These are phyloP conservation scores for Rallus crepitans DNA, from an alignment of 2,797 vertebrate genomes.

Conservation along the genomic window DNA sequence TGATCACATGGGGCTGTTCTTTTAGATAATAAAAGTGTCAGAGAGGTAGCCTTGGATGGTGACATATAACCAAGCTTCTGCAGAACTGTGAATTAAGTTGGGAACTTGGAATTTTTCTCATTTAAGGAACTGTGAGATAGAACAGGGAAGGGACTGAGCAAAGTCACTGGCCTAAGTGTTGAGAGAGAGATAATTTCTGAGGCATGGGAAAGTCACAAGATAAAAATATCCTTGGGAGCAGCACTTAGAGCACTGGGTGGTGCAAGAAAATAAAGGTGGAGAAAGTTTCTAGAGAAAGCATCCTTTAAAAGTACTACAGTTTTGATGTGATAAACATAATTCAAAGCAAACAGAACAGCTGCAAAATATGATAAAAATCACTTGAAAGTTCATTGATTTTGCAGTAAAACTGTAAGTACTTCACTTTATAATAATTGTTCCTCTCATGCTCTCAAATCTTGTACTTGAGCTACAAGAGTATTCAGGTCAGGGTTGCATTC, in stretches of 20 bases:
- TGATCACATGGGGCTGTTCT: neutral
- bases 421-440: slow-evolving; percentile 85
- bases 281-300: slow-evolving; percentile 67
- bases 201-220: neutral
- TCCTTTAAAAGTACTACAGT: slow-evolving; percentile 60
- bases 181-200: slow-evolving; percentile 6
- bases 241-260: neutral
- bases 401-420: slow-evolving; percentile 84
- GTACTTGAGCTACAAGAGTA: slow-evolving; percentile 80
- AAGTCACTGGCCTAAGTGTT: neutral
- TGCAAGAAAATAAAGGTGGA: slow-evolving; percentile 44
- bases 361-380: slow-evolving; percentile 84
- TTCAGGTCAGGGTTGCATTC: slow-evolving; percentile 79
- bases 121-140: neutral
- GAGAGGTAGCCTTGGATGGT: neutral
- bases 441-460: slow-evolving; percentile 79
- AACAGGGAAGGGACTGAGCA: neutral
- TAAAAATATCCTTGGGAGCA: neutral
- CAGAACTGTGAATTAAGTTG: neutral
- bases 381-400: slow-evolving; percentile 88
- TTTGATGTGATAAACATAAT: slow-evolving; percentile 72
- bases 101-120: neutral
- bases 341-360: slow-evolving; percentile 80
- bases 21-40: neutral
- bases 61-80: neutral